These are phyloP conservation scores for Margarornis squamiger DNA, from an alignment of 2,797 vertebrate species.

Conservation along the genomic window DNA sequence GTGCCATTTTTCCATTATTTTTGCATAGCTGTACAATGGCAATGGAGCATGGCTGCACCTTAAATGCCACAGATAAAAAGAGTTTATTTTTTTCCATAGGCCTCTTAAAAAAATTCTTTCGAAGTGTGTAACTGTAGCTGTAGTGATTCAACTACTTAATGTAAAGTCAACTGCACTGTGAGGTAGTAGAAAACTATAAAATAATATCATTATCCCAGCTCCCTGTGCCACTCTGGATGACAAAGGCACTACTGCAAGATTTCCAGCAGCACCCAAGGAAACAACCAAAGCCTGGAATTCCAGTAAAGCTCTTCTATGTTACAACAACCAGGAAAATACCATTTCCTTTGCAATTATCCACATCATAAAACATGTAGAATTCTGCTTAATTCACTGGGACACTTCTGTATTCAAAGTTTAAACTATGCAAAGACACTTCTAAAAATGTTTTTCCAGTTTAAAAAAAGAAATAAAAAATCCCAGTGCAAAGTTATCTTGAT, in stretches of 20 bases:
- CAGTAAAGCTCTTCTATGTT: background rate
- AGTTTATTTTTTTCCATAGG: background rate
- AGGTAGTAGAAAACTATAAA: background rate
- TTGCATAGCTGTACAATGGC: background rate
- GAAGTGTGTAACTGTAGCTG: background rate
- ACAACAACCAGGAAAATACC: background rate
- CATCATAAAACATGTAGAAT: background rate
- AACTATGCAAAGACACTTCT: background rate
- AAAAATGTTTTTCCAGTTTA: background rate
- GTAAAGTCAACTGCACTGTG: background rate
- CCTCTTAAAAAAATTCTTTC: background rate
- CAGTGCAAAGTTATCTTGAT: background rate
- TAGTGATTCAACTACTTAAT: background rate
- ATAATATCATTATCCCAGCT: background rate
- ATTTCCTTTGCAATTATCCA: background rate
- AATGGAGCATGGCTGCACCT: background rate
- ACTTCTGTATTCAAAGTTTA: background rate
- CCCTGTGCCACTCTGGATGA: background rate
- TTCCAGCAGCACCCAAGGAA: constrained; percentile 2
- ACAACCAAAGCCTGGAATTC: background rate
- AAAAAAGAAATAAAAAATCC: background rate
- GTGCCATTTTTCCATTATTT: background rate
- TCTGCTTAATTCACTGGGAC: background rate
- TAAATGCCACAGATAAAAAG: background rate
- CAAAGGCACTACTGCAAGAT: background rate